Conservation (phyloP, 2,113 vertebrate genomes). For the Tamias sibiricus region DNA sequence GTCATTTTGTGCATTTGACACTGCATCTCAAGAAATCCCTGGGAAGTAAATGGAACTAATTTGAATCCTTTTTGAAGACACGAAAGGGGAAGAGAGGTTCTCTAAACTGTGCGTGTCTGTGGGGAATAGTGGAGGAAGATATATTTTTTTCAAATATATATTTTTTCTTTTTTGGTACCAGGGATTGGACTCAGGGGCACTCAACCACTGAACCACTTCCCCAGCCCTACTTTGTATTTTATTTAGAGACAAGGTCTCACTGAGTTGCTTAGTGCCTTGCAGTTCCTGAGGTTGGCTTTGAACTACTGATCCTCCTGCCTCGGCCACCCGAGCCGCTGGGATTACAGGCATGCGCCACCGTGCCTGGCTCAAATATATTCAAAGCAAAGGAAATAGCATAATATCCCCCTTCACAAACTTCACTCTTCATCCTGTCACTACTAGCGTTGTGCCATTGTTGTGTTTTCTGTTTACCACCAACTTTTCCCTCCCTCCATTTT, state of each 20-base stretch:
- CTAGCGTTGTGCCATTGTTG: neutral
- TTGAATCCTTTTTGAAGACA: neutral
- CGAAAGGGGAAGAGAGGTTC: neutral
- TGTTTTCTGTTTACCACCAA: neutral
- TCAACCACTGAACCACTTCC: too few species aligned
- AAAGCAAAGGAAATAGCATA: neutral
- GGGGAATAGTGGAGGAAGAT: neutral
- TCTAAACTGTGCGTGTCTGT: neutral
- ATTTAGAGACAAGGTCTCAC: too few species aligned
- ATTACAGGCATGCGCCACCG: too few species aligned
- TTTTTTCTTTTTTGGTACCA: too few species aligned
- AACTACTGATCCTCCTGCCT: too few species aligned
- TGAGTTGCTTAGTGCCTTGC: too few species aligned
- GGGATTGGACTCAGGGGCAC: too few species aligned
- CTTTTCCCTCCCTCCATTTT: neutral
- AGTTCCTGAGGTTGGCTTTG: too few species aligned
- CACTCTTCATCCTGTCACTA: too few species aligned
- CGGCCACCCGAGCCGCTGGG: too few species aligned
- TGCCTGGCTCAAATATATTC: neutral
- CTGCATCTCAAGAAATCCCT: neutral
- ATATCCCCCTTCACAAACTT: neutral
- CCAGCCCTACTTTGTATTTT: too few species aligned
- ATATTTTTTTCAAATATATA: too few species aligned
- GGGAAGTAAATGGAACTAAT: neutral
- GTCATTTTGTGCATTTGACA: neutral